These are phyloP conservation scores for Chloroceryle inda DNA, from an alignment of 2,797 vertebrate genomes.

Conservation along the genomic window DNA sequence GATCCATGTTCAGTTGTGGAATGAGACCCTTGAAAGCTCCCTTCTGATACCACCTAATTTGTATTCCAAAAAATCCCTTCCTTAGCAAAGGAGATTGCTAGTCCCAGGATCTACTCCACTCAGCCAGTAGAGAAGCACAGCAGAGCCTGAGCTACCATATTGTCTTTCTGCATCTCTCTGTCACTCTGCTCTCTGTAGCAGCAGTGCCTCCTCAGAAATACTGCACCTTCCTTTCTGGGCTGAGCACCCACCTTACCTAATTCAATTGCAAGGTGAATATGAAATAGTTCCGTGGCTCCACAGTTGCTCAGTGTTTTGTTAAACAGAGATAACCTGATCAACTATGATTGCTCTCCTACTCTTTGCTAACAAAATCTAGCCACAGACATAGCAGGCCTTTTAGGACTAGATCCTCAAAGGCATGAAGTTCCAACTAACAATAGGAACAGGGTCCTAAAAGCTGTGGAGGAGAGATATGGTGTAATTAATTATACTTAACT, in stretches of 20 bases:
- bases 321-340: not conserved
- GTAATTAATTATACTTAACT: not conserved
- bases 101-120: not conserved
- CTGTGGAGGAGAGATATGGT: not conserved
- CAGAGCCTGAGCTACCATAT: not conserved
- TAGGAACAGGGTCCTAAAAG: not conserved
- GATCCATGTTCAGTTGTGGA: not conserved
- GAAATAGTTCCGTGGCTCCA: not conserved
- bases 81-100: not conserved
- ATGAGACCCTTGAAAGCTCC: not conserved
- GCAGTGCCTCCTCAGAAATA: not conserved
- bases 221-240: not conserved
- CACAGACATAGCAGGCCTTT: not conserved
- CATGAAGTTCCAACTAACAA: not conserved
- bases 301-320: not conserved
- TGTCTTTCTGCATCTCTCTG: not conserved
- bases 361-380: not conserved
- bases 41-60: not conserved
- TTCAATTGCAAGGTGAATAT: not conserved
- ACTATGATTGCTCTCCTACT: not conserved
- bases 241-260: not conserved
- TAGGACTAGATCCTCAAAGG: not conserved
- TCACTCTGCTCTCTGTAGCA: not conserved
- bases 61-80: not conserved
- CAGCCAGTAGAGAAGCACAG: not conserved